Percentiles rank a stretch among this genome's conserved stretches.
These are phyloP conservation scores for Anastrepha ludens DNA, from an alignment of 1,140 invertebrate genomes.

Conservation along the genomic window DNA sequence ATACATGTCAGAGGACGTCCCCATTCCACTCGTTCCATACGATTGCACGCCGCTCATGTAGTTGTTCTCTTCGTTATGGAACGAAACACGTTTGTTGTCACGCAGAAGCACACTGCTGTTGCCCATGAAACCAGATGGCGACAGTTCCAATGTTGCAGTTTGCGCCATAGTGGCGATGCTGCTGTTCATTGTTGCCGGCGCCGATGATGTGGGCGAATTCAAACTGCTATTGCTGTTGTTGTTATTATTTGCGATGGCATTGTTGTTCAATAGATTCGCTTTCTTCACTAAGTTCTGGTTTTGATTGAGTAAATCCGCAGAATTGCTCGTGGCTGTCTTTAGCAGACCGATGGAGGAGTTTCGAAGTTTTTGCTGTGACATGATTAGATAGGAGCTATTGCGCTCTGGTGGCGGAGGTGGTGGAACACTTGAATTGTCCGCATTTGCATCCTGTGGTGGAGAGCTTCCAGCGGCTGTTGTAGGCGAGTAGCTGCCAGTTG, in stretches of 20 bases:
- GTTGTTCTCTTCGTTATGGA: conserved; percentile 82
- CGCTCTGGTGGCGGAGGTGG: conserved; percentile 85
- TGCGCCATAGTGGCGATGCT: conserved; percentile 18
- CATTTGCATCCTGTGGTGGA: conserved; percentile 60
- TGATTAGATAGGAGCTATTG: conserved; percentile 87
- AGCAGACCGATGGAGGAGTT: conserved; percentile 64
- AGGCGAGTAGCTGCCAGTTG: neutral
- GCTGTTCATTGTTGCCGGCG: conserved; percentile 51
- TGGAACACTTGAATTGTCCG: conserved; percentile 64
- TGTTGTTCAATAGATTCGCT: conserved; percentile 58
- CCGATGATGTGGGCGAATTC: conserved; percentile 4
- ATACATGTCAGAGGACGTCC: conserved; percentile 52
- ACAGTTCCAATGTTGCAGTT: conserved; percentile 64
- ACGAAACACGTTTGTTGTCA: conserved; percentile 81
- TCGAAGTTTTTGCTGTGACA: conserved; percentile 79
- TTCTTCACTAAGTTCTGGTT: conserved; percentile 62
- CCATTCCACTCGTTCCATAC: conserved; percentile 42
- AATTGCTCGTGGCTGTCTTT: conserved; percentile 69
- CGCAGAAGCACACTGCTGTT: conserved; percentile 64
- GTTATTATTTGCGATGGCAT: conserved; percentile 57
- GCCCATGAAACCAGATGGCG: conserved; percentile 58
- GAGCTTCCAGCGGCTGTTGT: conserved; percentile 63
- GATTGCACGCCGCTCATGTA: conserved; percentile 58
- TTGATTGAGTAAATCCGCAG: conserved; percentile 62
- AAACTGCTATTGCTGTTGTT: conserved; percentile 63